Base-by-base conservation (phyloP, 2,113 vertebrate genomes). In the Petrocephalus microphthalmus region DNA sequence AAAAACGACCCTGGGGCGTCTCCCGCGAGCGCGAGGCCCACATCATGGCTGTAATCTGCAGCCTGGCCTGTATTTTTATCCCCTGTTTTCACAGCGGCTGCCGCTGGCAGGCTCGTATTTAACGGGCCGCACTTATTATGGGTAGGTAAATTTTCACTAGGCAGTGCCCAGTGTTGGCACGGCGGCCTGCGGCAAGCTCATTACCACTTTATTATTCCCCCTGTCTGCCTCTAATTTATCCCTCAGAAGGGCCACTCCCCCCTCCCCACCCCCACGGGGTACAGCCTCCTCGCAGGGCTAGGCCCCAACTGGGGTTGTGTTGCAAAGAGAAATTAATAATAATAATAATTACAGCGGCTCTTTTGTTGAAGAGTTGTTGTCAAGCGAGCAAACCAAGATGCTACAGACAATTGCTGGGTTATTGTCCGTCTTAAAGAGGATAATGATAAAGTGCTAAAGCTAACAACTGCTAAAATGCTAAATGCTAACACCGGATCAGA, bases 131-230 rank as follows among this genome's bases (percentile, higher is more conserved):
- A 90, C 91, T 92, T 90, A 89, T 91, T 91, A 92, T 84, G 78
- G 90, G 90, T 90, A 90, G 91, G 88, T 91, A 91, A 90, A 90
- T 91, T 90, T 91, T 91, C 49, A 42, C 90, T 74, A 88, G 90
- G 88, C 88, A 88, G 82, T 88, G 89, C 88, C 89, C 25, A 22
- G 56, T 88, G 89, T 92, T 92, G 91, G 90, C 91, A 92, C 52
- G 7, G n/a, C 22, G 67, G 87, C 90, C 89, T 87, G 89, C 92
- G 90, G 89, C 83, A 91, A 90, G 89, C 92, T 94, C 92, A 92
- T 93, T 92, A 92, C 92, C 89, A 91, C 92, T 91, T 92, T 92
- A 91, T 93, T 93, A 94, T 91, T 90, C 90, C 91, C 89, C 87
- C 88, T 87, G 87, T 91, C 92, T 89, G 91, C 49, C 87, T 93